Base-by-base conservation (phyloP, 35 echinoderm and acorn worm genomes). In the Apostichopus parvimensis region DNA sequence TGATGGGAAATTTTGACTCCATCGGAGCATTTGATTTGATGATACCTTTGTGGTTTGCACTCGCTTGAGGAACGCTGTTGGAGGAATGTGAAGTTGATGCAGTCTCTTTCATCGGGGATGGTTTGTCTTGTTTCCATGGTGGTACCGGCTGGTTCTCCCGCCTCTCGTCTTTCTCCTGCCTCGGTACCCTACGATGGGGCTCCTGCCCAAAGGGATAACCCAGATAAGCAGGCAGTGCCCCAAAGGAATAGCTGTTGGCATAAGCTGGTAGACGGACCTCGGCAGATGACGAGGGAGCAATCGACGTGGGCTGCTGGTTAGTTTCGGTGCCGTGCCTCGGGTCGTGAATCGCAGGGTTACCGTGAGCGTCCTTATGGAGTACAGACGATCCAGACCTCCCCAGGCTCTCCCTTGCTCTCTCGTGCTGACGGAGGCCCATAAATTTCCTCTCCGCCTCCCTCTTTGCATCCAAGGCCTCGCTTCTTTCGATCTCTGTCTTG, bases 391-490 rank as follows among this genome's bases (percentile, higher is more conserved):
- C 71, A n/a, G 17, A 75, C 14, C 71, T 7, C 23, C 26, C 28
- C 9, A 12, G 55, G 79, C 45, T 45, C 5, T 57, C 79, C 23
- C 45, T 82, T 17, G 79, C 79, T 24, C 55, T 53, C 79, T 57
- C 79, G 7, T 75, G 71, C n/a, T 75, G 71, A 22, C 71, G 71
- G 21, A 54, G 79, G 21, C 54, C 26, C 25, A 81, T 56, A 9
- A 52, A 56, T 81, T 81, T 56, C 79, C 9, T 81, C 58, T 87
- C 85, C 23, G 85, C 85, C 14, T 62, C 85, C 26, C 64, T 87
- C 85, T 53, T 87, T 6, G 85, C 85, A 87, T 87, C 85, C 85
- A 87, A 28, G 57, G 64, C 85, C 58, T 87, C 85, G 18, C 85
- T 87, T 10, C 85, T 62, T 7, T 87, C 85, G 1, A 87, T 87